Evolutionary conservation across 2,888 invertebrate genomes (phyloP), one percentile per base, ranked within the genome.

Genomic region (Saturnia pavonia): DNA sequence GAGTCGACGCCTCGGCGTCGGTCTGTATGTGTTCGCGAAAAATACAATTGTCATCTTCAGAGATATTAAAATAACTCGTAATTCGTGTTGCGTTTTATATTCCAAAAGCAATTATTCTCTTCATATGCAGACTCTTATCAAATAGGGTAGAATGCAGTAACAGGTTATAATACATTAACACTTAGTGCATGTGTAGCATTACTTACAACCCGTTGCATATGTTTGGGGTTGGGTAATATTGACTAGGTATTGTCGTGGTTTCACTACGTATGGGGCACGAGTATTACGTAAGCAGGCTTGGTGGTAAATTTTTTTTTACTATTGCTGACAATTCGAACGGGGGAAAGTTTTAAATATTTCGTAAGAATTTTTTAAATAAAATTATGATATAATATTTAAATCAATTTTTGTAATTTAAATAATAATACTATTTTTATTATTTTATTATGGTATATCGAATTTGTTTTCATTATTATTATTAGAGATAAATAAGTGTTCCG

Each of bases 41-140:
- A 92, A 94, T 90, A 91, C 89, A 87, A 91, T 89, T 93, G 91
- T 92, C 92, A 92, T 94, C 90, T 92, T 93, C 93, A 93, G 87
- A 90, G 91, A 93, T 92, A 89, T 88, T 87, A 85, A 91, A 92
- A 91, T 91, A 93, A 91, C 87, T 85, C 82, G 84, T 79, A 84
- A 88, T 91, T 94, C 92, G 92, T 90, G 88, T 87, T 85, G 80
- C 80, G 82, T 86, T 90, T 88, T 90, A 88, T 88, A 91, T 88
- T 91, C 89, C 87, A 87, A 88, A 85, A 85, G 85, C 89, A 85
- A 87, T 90, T 90, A 88, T 57, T 25, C 57, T 25, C 57, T 57
- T 57, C 25, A 12, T 57, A 57, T 57, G 57, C 22, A 19, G 57
- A 25, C 1, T 14, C 25, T 57, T 12, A n/a, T n/a, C 22, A 54